Conservation (phyloP, 2,888 invertebrate genomes). For the Glaucopsyche alexis region DNA sequence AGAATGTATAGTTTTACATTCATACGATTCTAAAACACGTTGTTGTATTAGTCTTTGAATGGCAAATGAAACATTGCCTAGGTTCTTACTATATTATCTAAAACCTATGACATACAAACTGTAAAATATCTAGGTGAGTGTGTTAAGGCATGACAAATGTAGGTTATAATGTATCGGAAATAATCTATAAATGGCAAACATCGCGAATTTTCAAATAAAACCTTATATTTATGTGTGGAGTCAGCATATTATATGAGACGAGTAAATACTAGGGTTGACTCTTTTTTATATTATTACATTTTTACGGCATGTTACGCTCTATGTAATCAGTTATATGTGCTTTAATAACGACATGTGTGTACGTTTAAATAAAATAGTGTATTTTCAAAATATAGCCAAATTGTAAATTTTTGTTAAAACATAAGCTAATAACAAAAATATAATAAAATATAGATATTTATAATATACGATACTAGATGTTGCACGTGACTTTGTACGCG, state of each 20-base stretch:
- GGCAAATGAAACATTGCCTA: not conserved
- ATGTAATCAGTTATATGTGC: too few species aligned
- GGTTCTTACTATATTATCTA: not conserved
- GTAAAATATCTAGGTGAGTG: not conserved
- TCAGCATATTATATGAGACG: slow-evolving; percentile 23
- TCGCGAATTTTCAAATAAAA: slow-evolving; percentile 25
- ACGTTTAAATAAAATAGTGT: too few species aligned
- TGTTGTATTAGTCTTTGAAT: too few species aligned
- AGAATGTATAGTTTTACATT: not conserved
- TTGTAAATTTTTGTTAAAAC: too few species aligned
- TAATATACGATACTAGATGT: too few species aligned
- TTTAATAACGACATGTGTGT: too few species aligned
- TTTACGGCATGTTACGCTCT: too few species aligned
- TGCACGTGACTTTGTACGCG: too few species aligned
- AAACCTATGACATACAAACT: not conserved
- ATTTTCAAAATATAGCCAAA: too few species aligned
- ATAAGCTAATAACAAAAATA: too few species aligned
- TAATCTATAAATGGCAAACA: slow-evolving; percentile 22
- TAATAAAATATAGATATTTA: too few species aligned
- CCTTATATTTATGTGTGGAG: slow-evolving; percentile 24
- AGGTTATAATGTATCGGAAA: slow-evolving; percentile 19
- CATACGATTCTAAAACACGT: too few species aligned
- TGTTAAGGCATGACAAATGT: not conserved
- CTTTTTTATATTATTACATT: not conserved
- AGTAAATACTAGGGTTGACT: not conserved